Percentiles rank a stretch among this genome's conserved stretches.
Conservation (phyloP, 64 coral and sea anemone species). For the Montipora cactus region DNA sequence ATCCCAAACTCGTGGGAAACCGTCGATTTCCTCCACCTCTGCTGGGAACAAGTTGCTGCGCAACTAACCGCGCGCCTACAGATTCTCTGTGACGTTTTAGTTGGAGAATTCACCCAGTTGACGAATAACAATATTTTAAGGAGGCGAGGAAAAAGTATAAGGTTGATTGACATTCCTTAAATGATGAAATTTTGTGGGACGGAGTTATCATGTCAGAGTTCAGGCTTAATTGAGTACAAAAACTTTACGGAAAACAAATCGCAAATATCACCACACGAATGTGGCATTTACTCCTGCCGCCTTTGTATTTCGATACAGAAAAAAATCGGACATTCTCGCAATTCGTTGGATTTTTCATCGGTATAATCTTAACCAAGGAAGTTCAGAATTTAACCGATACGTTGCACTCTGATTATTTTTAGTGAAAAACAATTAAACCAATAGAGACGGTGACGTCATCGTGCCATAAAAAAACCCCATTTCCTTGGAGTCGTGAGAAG, state of each 20-base stretch:
- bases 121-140: no score
- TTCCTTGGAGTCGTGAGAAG: background rate
- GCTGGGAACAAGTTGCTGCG: constrained; percentile 4
- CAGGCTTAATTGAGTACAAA: background rate
- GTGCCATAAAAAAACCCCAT: background rate
- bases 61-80: background rate
- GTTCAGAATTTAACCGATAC: background rate
- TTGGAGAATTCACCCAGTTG: background rate
- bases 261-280: constrained; percentile 9
- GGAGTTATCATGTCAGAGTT: background rate
- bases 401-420: background rate
- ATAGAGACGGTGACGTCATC: background rate
- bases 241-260: background rate
- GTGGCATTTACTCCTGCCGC: background rate
- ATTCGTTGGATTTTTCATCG: background rate
- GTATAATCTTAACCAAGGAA: background rate
- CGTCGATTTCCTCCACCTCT: background rate
- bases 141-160: background rate
- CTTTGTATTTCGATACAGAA: background rate
- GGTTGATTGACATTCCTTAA: background rate
- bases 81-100: background rate
- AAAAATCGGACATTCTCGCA: background rate
- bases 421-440: background rate
- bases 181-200: background rate
- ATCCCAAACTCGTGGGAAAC: constrained; percentile 34